Base-by-base conservation (phyloP, 2,113 vertebrate genomes). In the Paracanthobrama guichenoti region DNA sequence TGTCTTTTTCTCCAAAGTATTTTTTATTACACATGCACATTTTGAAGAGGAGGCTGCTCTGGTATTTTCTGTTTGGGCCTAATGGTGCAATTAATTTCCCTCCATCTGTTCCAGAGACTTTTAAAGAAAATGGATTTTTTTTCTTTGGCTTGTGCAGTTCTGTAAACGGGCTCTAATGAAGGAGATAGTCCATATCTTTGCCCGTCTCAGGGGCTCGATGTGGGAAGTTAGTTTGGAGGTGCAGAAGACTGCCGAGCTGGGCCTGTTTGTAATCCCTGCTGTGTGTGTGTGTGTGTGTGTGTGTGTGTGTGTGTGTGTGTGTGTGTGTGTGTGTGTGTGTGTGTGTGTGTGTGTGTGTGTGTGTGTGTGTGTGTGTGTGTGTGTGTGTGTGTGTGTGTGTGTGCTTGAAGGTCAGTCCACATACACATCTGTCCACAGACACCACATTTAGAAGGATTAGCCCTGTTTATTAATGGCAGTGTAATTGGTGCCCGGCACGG, bases 81-180 rank as follows among this genome's bases (percentile, higher is more conserved):
- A 97, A 98, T 97, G 96, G 96, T 93, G 94, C 96, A 97, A 96
- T 97, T 97, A 96, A 98, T 97, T 98, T 96, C 95, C 95, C 95
- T 97, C 96, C 95, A 96, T 96, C 96, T 97, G 96, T 97, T 98
- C 95, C 94, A 93, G 94, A 96, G 96, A 97, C 96, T 96, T 98
- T 97, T 96, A 96, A 97, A 95, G 94, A 96, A 97, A 97, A 97
- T 96, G 90, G 95, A 96, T 96, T 76, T 74, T 72, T 73, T 73
- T 74, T 6, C 11, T 48, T 35, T 26, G 53, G 88, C 78, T 81
- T 83, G 72, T 26, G 87, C 88, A 87, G 91, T 95, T 92, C 90
- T 95, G 93, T 95, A 94, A 96, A 96, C 94, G 94, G 95, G 95
- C 95, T 97, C 96, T 97, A 98, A 98, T 97, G 95, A 97, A 97